Conservation (phyloP, 2,888 invertebrate genomes). For the Tolmerus cingulatus region DNA sequence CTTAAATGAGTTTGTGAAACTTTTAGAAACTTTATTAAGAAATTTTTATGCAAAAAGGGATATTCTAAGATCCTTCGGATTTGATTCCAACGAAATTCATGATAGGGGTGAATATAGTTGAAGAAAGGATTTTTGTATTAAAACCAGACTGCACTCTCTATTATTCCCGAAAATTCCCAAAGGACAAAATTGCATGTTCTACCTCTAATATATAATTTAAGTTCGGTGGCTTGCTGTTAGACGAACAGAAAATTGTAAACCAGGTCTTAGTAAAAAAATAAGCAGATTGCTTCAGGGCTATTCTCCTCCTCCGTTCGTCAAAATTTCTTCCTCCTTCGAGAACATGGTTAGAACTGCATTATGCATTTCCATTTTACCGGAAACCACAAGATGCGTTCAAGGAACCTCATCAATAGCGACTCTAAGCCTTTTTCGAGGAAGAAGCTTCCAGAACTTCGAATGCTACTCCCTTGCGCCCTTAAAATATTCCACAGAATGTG, state of each 20-base stretch:
- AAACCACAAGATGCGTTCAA: neutral
- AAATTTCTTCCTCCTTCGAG: neutral
- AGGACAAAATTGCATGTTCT: too few relatives aligned
- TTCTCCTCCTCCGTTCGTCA: neutral
- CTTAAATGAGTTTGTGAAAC: too few relatives aligned
- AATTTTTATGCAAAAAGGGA: too few relatives aligned
- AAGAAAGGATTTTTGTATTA: too few relatives aligned
- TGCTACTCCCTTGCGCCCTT: neutral
- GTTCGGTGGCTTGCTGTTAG: neutral
- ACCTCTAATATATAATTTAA: too few relatives aligned
- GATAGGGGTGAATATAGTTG: too few relatives aligned
- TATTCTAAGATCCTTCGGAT: too few relatives aligned
- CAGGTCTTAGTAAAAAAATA: neutral
- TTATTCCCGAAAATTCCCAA: too few relatives aligned
- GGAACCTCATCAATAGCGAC: neutral
- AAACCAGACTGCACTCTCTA: too few relatives aligned
- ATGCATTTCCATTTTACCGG: neutral
- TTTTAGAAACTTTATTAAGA: too few relatives aligned
- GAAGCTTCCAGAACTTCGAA: neutral
- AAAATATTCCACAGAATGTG: neutral
- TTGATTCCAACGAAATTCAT: too few relatives aligned
- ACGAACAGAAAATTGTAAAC: neutral
- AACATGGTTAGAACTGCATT: neutral
- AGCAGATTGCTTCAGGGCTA: neutral
- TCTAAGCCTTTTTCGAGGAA: neutral